Evolutionary conservation across 2,113 vertebrate species (phyloP), one percentile per base, ranked within the genome.

Genomic region (Perccottus glenii): DNA sequence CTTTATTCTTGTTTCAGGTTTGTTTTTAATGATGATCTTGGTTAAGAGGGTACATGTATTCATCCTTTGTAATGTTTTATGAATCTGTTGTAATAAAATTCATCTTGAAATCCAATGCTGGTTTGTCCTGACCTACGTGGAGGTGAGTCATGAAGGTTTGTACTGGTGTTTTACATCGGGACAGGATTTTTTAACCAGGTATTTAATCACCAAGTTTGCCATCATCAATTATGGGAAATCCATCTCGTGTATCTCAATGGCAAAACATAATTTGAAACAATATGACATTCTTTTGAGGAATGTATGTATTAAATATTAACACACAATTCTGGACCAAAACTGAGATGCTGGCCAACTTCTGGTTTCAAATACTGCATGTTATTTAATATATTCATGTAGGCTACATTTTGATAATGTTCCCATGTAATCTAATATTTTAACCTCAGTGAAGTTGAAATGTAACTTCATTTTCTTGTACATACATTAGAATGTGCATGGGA

Each of bases 1-100:
- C 93, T 85, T 93, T 93, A 88, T 86, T 94, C 90, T 91, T 94
- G 90, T 96, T 95, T 76, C 93, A 95, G 94, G 93, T 91, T 94
- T 93, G 93, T 92, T 91, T 86, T 81, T 90, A 87, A 69, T 80
- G 93, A 27, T 27, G 92, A 92, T 92, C 92, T 64, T 92, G 84
- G 75, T 86, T 66, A 84, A 78, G 85, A 87, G 82, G 93, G 90
- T 93, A 93, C 91, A 84, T 95, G 94, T 96, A 93, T 94, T 89
- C 94, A 88, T 89, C 93, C 94, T 96, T 95, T 98, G 96, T 97
- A 96, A 91, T 93, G 95, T 95, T 96, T 94, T 92, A 92, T 95
- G 93, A 83, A 85, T 85, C 90, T 94, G 94, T 96, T 96, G 94
- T 98, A 98, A 98, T 98, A 98, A 98, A 98, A 96, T 88, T 88